These are phyloP conservation scores for Dinothrombium tinctorium DNA, from an alignment of 1,140 invertebrate genomes.

Conservation along the genomic window DNA sequence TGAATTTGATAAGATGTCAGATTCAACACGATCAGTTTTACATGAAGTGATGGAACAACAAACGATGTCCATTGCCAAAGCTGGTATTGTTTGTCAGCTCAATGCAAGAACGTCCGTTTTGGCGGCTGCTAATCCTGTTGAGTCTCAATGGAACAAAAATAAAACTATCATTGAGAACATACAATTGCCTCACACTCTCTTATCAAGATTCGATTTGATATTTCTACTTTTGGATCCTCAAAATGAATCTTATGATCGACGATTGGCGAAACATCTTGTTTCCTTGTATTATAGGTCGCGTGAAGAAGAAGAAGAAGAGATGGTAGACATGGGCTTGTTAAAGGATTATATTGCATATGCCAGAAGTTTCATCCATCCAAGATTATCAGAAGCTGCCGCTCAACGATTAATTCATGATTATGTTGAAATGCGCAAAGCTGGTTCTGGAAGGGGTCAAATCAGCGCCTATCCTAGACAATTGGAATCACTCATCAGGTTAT, in stretches of 20 bases:
- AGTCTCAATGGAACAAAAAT: slow-evolving; percentile 96
- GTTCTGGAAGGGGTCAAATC: slow-evolving; percentile 72
- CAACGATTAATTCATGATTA: slow-evolving; percentile 74
- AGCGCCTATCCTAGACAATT: slow-evolving; percentile 92
- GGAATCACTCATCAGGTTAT: slow-evolving; percentile 80
- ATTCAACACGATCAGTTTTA: slow-evolving; percentile 80
- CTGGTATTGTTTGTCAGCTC: slow-evolving; percentile 94
- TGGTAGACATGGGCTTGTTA: slow-evolving; percentile 61
- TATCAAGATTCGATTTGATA: slow-evolving; percentile 95
- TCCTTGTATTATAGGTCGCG: slow-evolving; percentile 67
- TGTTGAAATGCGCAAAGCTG: slow-evolving; percentile 75
- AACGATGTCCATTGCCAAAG: slow-evolving; percentile 95
- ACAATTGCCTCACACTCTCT: slow-evolving; percentile 74
- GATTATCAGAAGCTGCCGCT: slow-evolving; percentile 64
- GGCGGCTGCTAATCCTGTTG: slow-evolving; percentile 91
- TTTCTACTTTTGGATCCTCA: slow-evolving; percentile 92
- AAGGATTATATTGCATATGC: slow-evolving; percentile 92
- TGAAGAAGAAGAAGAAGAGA: slow-evolving; percentile 44
- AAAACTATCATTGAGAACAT: slow-evolving; percentile 91
- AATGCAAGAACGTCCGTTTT: slow-evolving; percentile 94
- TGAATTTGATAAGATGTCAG: slow-evolving; percentile 99
- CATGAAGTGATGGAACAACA: slow-evolving; percentile 96
- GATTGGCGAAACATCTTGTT: slow-evolving; percentile 76
- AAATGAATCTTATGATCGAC: slow-evolving; percentile 70
- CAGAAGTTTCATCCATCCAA: slow-evolving; percentile 64